Percentiles rank a stretch among this genome's conserved stretches.
These are phyloP conservation scores for Notarius quadriscutis DNA, from an alignment of 2,113 vertebrate genomes.

Conservation along the genomic window DNA sequence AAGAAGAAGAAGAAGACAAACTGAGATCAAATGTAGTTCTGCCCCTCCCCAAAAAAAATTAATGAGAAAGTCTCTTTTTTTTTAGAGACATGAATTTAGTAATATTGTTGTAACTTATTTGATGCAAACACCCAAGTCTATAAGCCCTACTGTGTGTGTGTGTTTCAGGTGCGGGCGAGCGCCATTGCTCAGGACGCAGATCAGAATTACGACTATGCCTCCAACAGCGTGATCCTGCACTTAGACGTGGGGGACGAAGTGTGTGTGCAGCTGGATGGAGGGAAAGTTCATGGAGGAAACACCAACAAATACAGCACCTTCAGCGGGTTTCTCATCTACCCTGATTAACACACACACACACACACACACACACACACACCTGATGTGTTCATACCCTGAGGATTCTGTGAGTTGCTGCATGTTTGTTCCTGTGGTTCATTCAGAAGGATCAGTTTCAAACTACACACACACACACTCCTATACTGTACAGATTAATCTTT, in stretches of 20 bases:
- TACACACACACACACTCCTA: neutral
- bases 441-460: neutral
- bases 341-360: conserved; percentile 68
- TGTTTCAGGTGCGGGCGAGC: conserved; percentile 70
- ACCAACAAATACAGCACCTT: conserved; percentile 96
- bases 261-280: conserved; percentile 88
- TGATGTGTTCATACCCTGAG: neutral
- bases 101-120: neutral
- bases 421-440: neutral
- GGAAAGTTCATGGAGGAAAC: conserved; percentile 90
- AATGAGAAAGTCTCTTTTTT: neutral
- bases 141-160: neutral
- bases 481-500: conserved; percentile 11
- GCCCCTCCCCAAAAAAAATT: neutral
- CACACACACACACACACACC: conserved; percentile 1
- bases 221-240: conserved; percentile 90
- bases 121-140: neutral
- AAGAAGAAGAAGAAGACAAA: too few species aligned
- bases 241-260: conserved; percentile 91
- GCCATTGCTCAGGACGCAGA: too few species aligned
- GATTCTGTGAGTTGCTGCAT: neutral
- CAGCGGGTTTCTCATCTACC: conserved; percentile 92
- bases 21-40: neutral
- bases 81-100: too few species aligned
- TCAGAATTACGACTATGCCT: too few species aligned